Evolutionary conservation across 1,140 invertebrate genomes (phyloP), one percentile per base, ranked within the genome.

Genomic region (Drosophila miranda): DNA sequence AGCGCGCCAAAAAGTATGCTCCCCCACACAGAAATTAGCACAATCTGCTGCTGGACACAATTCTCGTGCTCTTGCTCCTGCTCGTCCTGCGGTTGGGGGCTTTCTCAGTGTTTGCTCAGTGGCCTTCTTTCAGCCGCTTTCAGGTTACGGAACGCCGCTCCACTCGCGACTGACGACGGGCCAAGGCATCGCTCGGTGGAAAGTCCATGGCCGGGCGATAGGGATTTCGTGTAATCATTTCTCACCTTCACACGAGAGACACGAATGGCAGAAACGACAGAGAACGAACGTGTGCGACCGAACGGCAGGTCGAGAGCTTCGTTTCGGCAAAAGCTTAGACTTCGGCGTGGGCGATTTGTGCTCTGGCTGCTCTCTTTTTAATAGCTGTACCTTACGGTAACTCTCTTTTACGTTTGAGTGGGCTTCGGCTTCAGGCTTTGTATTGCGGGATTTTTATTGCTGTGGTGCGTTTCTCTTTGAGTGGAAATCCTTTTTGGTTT

Each of bases 1-100:
- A 66, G 62, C 81, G 77, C 82, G 77, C 81, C 82, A 87, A 86
- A 86, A 86, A 66, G 54, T 62, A 56, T 71, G 62, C 59, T 64
- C 41, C 56, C 7, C 52, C 52, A 23, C 43, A 34, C 49, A 23
- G 14, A 49, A 83, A 83, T 82, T 70, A 49, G 52, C 46, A 48
- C 64, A 68, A 9, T 53, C 43, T 19, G 16, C 45, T 68, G 59
- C 34, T 38, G 34, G 34, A 11, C 26, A 34, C 21, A 57, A 45
- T 57, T 49, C 16, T 68, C 62, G 66, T 34, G 48, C 48, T 66
- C 45, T 16, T 16, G 16, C 16, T 16, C 16, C 16, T 41, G 13
- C 19, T 50, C 14, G 23, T 7, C 19, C 41, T 45, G 44, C 6
- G 9, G 9, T 26, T 41, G 16, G 23, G 16, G 34, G 16, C 16